These are phyloP conservation scores for Capitella teleta DNA, from an alignment of 1,140 invertebrate species.

Conservation along the genomic window DNA sequence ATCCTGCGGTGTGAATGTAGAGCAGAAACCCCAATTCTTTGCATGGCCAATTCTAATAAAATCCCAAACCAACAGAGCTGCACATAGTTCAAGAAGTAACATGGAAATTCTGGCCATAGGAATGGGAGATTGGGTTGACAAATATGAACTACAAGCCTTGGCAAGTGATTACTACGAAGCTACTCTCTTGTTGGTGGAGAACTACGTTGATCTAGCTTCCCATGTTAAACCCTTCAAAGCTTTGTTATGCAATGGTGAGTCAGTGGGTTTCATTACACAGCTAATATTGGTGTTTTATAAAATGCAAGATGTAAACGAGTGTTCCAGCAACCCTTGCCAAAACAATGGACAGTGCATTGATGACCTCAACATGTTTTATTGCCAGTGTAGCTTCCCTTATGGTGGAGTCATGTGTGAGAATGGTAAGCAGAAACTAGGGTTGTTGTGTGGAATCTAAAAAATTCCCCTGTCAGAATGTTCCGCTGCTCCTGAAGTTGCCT, in stretches of 20 bases:
- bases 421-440: too few relatives aligned
- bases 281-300: too few relatives aligned
- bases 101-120: slow-evolving; percentile 16
- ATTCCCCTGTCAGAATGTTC: too few relatives aligned
- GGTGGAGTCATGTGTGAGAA: slow-evolving; percentile 4
- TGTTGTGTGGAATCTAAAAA: too few relatives aligned
- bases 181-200: too few relatives aligned
- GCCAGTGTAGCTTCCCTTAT: not conserved
- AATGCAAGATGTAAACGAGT: slow-evolving; percentile 3
- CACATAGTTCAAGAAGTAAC: slow-evolving; percentile 12
- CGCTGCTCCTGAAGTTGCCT: slow-evolving; percentile 35
- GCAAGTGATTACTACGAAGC: slow-evolving; percentile 16
- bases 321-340: slow-evolving; percentile 5
- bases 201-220: too few relatives aligned
- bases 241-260: not conserved
- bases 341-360: slow-evolving; percentile 6
- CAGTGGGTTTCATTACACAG: too few relatives aligned
- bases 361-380: slow-evolving; percentile 2
- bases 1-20: too few relatives aligned
- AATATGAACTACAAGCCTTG: slow-evolving; percentile 16
- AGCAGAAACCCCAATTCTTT: too few relatives aligned
- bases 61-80: slow-evolving; percentile 12
- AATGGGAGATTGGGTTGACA: slow-evolving; percentile 10
- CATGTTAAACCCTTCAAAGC: too few relatives aligned
- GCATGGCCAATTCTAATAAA: too few relatives aligned